phyloP scores from a whole-genome alignment of 2,888 invertebrate species.

The Tetropium fuscum region DNA sequence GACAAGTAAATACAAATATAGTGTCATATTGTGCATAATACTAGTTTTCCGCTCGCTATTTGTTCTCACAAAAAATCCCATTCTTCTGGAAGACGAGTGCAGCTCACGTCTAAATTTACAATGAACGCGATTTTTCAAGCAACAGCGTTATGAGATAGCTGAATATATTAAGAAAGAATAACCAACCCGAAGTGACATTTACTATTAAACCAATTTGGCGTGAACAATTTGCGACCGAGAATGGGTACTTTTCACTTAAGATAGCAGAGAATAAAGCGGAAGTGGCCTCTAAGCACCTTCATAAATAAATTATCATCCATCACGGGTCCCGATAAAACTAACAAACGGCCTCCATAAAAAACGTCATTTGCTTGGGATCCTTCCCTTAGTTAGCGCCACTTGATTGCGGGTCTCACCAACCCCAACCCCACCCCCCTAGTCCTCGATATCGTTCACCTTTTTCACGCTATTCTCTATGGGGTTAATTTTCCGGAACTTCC shows the following conservation, averaged over 20 bases:
- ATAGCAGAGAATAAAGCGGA: conserved; percentile 1
- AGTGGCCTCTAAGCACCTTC: background rate
- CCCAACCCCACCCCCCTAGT: conserved; percentile 1
- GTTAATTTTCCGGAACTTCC: conserved; percentile 19
- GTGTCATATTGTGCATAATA: no score
- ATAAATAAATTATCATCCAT: conserved; percentile 26
- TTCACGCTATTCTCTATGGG: background rate
- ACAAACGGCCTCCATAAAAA: conserved; percentile 15
- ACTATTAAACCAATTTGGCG: background rate
- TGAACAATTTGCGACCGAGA: background rate
- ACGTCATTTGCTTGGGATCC: background rate
- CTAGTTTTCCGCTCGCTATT: no score
- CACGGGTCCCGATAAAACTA: conserved; percentile 14
- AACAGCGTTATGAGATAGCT: no score
- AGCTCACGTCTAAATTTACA: no score
- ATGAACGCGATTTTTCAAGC: no score
- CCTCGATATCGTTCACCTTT: conserved; percentile 2
- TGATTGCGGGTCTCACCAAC: conserved; percentile 8
- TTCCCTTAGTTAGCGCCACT: conserved; percentile 4
- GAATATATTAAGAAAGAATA: no score
- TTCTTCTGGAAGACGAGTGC: no score
- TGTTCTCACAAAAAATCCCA: no score
- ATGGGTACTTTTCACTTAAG: conserved; percentile 9
- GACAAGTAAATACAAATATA: no score
- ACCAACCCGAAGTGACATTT: no score